A percentile compares a stretch with the other conserved stretches of the same genome.
phyloP scores from a whole-genome alignment of 2,113 vertebrate genomes.

The Nothoprocta perdicaria region DNA sequence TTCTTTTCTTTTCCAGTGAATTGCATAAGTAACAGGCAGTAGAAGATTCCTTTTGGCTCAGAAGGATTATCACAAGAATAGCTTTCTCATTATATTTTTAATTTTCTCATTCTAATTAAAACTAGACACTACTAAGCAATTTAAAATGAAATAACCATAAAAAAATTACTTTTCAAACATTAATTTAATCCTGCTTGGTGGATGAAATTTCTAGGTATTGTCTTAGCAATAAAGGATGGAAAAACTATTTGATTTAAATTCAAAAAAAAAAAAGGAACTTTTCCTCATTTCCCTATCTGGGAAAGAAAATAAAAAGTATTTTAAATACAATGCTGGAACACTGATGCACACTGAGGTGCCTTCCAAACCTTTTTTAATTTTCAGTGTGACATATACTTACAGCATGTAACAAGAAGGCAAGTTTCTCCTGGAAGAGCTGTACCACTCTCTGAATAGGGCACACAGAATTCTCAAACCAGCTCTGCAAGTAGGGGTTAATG shows the following conservation, averaged over 20 bases:
- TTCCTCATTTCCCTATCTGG: neutral
- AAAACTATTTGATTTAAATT: neutral
- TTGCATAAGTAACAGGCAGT: neutral
- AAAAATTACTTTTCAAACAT: neutral
- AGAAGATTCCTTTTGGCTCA: neutral
- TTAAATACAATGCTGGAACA: neutral
- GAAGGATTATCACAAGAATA: neutral
- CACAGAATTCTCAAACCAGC: slow-evolving; percentile 92
- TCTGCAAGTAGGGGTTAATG: slow-evolving; percentile 83
- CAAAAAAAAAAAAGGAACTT: accelerated
- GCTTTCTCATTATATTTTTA: neutral
- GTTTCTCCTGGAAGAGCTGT: slow-evolving; percentile 89
- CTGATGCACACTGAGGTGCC: neutral
- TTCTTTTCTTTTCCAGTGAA: neutral
- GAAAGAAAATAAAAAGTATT: neutral
- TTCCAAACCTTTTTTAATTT: neutral
- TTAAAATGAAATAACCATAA: neutral
- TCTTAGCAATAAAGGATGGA: neutral
- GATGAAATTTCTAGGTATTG: neutral
- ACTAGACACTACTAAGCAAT: neutral
- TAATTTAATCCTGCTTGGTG: neutral
- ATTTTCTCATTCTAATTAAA: slow-evolving; percentile 2
- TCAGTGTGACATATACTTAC: slow-evolving; percentile 78
- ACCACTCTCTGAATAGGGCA: slow-evolving; percentile 92
- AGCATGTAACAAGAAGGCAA: slow-evolving; percentile 89